Evolutionary conservation across 2,797 vertebrate species (phyloP).

Genomic region (Valencia hispanica): DNA sequence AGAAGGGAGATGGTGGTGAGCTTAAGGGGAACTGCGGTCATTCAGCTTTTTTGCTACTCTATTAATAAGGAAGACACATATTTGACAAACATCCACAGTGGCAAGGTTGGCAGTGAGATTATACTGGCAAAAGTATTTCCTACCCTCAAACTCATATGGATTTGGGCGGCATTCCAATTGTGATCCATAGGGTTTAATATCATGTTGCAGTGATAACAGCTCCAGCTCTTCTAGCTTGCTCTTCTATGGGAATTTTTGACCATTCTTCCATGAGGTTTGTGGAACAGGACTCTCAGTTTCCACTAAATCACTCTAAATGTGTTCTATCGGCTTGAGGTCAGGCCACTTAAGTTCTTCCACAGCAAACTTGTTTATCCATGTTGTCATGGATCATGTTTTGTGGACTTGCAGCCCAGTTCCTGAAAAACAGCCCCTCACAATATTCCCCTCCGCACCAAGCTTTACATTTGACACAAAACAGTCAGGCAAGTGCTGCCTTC

Average conservation of each 20-base stretch:
- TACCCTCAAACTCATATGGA: not conserved
- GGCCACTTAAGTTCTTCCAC: not conserved
- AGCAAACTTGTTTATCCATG: not conserved
- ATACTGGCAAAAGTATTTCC: not conserved
- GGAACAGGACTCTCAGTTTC: not conserved
- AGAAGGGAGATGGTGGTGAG: too few species aligned
- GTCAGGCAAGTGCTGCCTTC: not conserved
- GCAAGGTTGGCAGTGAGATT: not conserved
- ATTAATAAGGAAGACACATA: not conserved
- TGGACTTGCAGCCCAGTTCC: too few species aligned
- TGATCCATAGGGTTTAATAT: not conserved
- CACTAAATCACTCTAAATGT: not conserved
- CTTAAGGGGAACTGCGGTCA: too few species aligned
- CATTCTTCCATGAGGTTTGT: not conserved
- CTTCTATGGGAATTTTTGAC: not conserved
- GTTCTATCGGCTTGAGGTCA: not conserved
- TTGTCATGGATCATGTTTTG: not conserved
- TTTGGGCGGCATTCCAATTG: not conserved
- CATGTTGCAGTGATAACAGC: not conserved
- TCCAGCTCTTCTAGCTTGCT: too few species aligned
- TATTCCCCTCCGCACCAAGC: too few species aligned
- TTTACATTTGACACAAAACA: not conserved
- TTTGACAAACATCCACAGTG: too few species aligned
- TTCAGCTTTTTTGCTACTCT: too few species aligned
- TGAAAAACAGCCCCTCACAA: too few species aligned